Evolutionary conservation across 1,140 invertebrate genomes (phyloP).

Genomic region (Magallana ariakensis): DNA sequence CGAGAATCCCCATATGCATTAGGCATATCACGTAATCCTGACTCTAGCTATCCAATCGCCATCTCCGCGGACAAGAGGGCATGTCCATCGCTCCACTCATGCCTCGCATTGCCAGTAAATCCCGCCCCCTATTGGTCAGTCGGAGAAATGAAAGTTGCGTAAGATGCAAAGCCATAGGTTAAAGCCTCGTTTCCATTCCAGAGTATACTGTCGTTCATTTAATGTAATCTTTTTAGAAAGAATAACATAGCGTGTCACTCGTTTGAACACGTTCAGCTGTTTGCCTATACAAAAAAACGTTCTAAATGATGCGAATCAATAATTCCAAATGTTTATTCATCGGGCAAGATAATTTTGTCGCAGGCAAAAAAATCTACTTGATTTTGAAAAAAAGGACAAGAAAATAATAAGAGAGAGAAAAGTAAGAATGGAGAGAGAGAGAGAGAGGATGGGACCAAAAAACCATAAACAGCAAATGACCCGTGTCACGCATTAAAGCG

Average conservation of each 20-base stretch:
- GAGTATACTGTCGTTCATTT: conserved; percentile 17
- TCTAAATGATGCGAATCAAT: conserved; percentile 31
- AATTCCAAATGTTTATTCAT: background rate
- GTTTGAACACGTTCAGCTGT: conserved; percentile 35
- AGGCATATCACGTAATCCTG: conserved; percentile 58
- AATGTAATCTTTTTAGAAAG: conserved; percentile 33
- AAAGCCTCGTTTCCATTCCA: conserved; percentile 57
- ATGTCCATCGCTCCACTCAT: conserved; percentile 58
- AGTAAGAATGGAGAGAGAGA: background rate
- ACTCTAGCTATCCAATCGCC: conserved; percentile 54
- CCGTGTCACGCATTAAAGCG: conserved; percentile 40
- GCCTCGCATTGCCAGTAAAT: conserved; percentile 52
- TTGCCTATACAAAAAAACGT: conserved; percentile 41
- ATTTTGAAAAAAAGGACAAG: too few relatives aligned
- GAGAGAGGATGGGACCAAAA: too few relatives aligned
- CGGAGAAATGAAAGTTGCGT: conserved; percentile 52
- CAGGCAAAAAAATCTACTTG: background rate
- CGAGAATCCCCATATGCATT: conserved; percentile 38
- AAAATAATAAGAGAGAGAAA: background rate
- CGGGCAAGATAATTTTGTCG: background rate
- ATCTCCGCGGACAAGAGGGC: conserved; percentile 48
- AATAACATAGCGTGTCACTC: conserved; percentile 9
- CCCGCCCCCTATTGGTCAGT: conserved; percentile 61
- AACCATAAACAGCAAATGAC: conserved; percentile 47
- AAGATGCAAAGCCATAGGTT: conserved; percentile 55